Evolutionary conservation across 2,113 vertebrate species (phyloP).

Genomic region (Rhineura floridana): DNA sequence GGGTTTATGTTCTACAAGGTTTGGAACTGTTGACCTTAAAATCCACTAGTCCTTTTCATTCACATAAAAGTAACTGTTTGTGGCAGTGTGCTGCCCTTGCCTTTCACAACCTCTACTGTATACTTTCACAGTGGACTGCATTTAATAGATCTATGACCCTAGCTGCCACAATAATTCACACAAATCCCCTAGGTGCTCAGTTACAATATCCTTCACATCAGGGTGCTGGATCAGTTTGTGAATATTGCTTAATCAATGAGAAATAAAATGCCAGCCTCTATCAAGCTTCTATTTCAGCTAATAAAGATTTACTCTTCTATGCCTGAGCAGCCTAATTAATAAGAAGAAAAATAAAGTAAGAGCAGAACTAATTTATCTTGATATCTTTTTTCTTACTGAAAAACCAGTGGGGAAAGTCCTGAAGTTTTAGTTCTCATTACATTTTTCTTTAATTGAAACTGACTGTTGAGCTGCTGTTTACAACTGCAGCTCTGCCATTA

Average conservation of each 20-base stretch:
- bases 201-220: slow-evolving; percentile 54
- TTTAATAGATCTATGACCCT: slow-evolving; percentile 22
- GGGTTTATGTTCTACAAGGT: slow-evolving; percentile 12
- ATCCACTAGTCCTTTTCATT: slow-evolving; percentile 24
- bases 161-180: not conserved
- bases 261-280: slow-evolving; percentile 60
- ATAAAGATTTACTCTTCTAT: slow-evolving; percentile 62
- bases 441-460: slow-evolving; percentile 71
- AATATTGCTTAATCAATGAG: slow-evolving; percentile 74
- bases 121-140: slow-evolving; percentile 26
- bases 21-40: slow-evolving; percentile 5
- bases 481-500: slow-evolving; percentile 46
- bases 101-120: slow-evolving; percentile 38
- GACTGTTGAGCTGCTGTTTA: slow-evolving; percentile 57
- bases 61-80: slow-evolving; percentile 27
- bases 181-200: slow-evolving; percentile 53
- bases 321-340: slow-evolving; percentile 57
- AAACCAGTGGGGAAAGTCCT: slow-evolving; percentile 46
- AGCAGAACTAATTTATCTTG: slow-evolving; percentile 63
- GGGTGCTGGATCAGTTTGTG: slow-evolving; percentile 55
- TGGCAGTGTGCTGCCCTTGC: slow-evolving; percentile 26
- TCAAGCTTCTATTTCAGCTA: slow-evolving; percentile 70
- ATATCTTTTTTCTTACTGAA: slow-evolving; percentile 34
- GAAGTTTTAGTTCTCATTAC: slow-evolving; percentile 63
- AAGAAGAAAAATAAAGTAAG: slow-evolving; percentile 54